phyloP scores from a whole-genome alignment of 2,888 invertebrate genomes.

The Sphinx pinastri region DNA sequence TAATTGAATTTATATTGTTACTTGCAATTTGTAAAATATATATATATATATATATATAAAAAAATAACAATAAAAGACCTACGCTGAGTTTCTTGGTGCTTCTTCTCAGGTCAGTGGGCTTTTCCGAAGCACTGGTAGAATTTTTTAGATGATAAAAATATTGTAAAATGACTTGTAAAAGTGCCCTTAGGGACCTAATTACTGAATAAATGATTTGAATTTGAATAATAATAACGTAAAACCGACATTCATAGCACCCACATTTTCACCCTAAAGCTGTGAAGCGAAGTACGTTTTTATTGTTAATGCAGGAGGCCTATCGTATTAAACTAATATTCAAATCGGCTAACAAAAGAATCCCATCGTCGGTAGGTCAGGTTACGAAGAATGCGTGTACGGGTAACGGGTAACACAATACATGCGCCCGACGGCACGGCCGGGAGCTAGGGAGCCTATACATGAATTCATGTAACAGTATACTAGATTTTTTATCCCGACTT shows the following conservation, averaged over 20 bases:
- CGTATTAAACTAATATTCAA: slow-evolving; percentile 79
- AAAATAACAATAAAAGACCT: too few species aligned
- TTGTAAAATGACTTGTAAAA: too few species aligned
- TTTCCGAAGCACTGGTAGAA: too few species aligned
- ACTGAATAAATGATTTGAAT: too few species aligned
- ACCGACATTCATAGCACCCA: slow-evolving; percentile 5
- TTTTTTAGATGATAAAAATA: too few species aligned
- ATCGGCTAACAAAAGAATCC: slow-evolving; percentile 77
- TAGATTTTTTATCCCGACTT: slow-evolving; percentile 39
- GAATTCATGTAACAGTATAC: slow-evolving; percentile 51
- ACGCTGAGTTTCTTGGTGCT: too few species aligned
- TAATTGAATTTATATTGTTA: too few species aligned
- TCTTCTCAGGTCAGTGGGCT: too few species aligned
- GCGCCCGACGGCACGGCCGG: slow-evolving; percentile 60
- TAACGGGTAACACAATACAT: slow-evolving; percentile 74
- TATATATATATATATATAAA: too few species aligned
- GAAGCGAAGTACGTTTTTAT: slow-evolving; percentile 36
- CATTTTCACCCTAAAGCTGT: background rate
- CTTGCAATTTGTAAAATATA: too few species aligned
- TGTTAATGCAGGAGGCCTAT: slow-evolving; percentile 65
- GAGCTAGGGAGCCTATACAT: slow-evolving; percentile 41
- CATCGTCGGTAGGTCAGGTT: slow-evolving; percentile 69
- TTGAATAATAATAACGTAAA: background rate
- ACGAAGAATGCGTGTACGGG: slow-evolving; percentile 69
- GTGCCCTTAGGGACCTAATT: too few species aligned